Base-by-base conservation (phyloP, 2,797 vertebrate species). In the Merluccius polli region DNA sequence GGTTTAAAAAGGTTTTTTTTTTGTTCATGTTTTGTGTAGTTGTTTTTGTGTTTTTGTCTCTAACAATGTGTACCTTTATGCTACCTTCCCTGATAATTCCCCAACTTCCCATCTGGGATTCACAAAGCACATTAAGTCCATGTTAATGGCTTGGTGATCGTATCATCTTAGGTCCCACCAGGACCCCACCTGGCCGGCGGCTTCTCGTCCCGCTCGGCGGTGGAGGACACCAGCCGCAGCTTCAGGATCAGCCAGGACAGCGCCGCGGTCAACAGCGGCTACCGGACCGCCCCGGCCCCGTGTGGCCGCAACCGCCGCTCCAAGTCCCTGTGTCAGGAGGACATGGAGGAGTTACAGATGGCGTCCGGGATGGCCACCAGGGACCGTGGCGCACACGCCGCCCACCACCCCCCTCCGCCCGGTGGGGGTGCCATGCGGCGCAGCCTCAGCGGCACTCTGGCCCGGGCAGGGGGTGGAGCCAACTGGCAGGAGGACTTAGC, bases 161-260 rank as follows among this genome's bases (percentile, higher is more conserved):
- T 10, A 18, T 35, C 27, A 8, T 0, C 83, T 84, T 91, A 95
- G 87, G 91, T 91, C 10, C 86, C 94, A 74, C 91, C 94, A 0
- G 75, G 84, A 0, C 81, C 93, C 31, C 93, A 93, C 81, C 91
- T 87, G 1, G 85, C 87, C 52, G 84, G 85, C 0, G 81, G 91
- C 75, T 96, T 95, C 92, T 96, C 95, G 1, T 96, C 96, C 0
- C 95, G 92, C 84, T 98, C 97, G 0, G 95, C 95, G 0, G 92
- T 95, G 83, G 96, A 98, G 83, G 92, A 92, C 21, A 83, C 93
- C 73, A 92, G 93, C 30, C 88, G 87, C 0, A 86, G 85, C 24
- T 93, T 92, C 77, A 93, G 86, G 29, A 2, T 92, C 78, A 95
- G 93, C 75, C 83, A 77, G 1, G 80, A 81, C 21, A 33, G 59